Conservation (phyloP, 2,113 vertebrate genomes). For the Pituophis catenifer region DNA sequence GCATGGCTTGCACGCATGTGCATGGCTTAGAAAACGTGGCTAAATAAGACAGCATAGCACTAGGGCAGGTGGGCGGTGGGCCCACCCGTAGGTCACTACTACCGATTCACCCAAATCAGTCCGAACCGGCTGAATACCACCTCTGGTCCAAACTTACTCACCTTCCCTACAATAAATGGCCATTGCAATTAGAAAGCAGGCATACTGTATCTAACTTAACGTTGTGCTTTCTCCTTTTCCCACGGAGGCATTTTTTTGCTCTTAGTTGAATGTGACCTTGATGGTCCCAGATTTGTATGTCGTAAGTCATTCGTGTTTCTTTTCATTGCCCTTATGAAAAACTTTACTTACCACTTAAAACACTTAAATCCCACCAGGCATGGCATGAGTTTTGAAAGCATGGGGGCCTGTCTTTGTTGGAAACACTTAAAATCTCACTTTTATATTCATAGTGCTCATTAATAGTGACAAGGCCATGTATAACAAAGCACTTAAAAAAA, state of each 20-base stretch:
- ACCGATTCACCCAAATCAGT: too few relatives aligned
- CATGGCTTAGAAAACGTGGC: too few relatives aligned
- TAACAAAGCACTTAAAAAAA: neutral
- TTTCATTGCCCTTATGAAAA: neutral
- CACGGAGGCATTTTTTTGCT: fast-evolving
- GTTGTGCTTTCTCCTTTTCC: neutral
- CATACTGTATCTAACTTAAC: conserved; percentile 19
- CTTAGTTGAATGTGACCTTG: neutral
- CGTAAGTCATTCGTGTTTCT: neutral
- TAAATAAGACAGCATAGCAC: too few relatives aligned
- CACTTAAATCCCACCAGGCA: neutral
- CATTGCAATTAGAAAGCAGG: conserved; percentile 41
- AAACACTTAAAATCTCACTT: neutral
- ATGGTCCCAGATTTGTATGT: neutral
- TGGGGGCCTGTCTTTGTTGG: neutral
- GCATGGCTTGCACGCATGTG: too few relatives aligned
- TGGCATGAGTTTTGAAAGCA: neutral
- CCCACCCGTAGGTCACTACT: too few relatives aligned
- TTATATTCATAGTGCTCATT: neutral
- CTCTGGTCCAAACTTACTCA: conserved; percentile 16
- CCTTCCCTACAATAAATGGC: neutral
- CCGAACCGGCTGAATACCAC: too few relatives aligned
- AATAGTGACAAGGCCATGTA: neutral
- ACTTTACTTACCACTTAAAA: neutral
- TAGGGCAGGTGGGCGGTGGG: too few relatives aligned